phyloP scores from a whole-genome alignment of 2,888 invertebrate species.

The Tromatobia lineatoria region DNA sequence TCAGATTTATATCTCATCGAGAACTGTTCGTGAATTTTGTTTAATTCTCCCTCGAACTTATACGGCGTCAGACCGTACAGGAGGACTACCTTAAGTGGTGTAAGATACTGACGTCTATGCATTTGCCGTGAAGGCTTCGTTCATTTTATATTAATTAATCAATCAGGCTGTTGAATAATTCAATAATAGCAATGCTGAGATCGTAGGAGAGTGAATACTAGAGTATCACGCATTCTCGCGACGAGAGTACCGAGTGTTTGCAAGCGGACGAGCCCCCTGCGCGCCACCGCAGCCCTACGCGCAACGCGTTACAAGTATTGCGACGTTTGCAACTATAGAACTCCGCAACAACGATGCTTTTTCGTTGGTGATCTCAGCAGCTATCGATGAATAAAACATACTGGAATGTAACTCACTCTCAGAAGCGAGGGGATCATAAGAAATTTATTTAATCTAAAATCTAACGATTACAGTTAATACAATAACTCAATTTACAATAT shows the following conservation, averaged over 20 bases:
- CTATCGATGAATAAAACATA: constrained; percentile 53
- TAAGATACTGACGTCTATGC: constrained; percentile 9
- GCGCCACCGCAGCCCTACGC: constrained; percentile 20
- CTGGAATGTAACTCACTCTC: not conserved
- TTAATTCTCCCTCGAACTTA: no score
- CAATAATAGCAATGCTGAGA: constrained; percentile 24
- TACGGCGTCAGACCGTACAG: no score
- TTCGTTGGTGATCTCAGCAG: constrained; percentile 43
- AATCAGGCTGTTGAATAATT: constrained; percentile 44
- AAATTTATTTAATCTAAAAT: not conserved
- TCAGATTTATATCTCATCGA: no score
- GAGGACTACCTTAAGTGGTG: no score
- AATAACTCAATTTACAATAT: not conserved
- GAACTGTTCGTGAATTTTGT: no score
- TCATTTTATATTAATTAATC: constrained; percentile 47
- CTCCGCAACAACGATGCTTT: constrained; percentile 16
- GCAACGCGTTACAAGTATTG: constrained; percentile 28
- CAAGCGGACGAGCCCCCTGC: constrained; percentile 17
- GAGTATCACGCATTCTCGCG: constrained; percentile 28
- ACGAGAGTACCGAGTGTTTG: not conserved
- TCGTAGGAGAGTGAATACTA: constrained; percentile 43
- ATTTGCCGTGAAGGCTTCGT: constrained; percentile 44
- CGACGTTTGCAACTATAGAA: constrained; percentile 16
- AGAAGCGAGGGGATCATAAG: not conserved
- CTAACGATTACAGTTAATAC: not conserved